Evolutionary conservation across 2,797 vertebrate species (phyloP).

Genomic region (Eleutherodactylus coqui): DNA sequence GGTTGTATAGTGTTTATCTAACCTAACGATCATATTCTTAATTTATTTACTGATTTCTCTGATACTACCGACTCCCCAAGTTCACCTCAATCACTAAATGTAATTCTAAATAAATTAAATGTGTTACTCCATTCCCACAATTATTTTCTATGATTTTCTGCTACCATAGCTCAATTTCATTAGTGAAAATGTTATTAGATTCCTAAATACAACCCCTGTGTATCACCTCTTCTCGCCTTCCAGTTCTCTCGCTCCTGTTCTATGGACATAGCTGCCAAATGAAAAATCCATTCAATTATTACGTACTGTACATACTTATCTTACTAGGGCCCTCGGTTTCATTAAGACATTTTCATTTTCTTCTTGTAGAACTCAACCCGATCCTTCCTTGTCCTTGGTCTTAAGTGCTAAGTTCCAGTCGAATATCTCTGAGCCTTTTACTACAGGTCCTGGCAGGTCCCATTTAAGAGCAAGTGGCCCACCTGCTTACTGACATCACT

Average conservation of each 20-base stretch:
- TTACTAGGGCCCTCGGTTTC: background rate
- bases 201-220: background rate
- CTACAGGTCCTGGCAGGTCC: slow-evolving; percentile 30
- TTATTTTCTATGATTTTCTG: background rate
- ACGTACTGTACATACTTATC: background rate
- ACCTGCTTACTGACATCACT: slow-evolving; percentile 18
- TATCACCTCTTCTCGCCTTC: background rate
- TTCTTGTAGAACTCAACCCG: background rate
- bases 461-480: background rate
- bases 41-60: background rate
- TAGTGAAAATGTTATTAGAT: background rate
- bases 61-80: background rate
- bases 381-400: background rate
- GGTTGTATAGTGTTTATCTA: too few species aligned
- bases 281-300: background rate
- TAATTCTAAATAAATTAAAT: background rate
- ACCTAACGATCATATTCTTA: background rate
- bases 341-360: background rate
- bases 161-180: background rate
- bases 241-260: background rate
- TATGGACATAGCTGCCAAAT: background rate
- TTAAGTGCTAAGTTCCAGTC: background rate
- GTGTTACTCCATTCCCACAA: background rate
- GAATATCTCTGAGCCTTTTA: too few species aligned
- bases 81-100: background rate